Base-by-base conservation (phyloP, 2,113 vertebrate genomes). In the Podilymbus podiceps region DNA sequence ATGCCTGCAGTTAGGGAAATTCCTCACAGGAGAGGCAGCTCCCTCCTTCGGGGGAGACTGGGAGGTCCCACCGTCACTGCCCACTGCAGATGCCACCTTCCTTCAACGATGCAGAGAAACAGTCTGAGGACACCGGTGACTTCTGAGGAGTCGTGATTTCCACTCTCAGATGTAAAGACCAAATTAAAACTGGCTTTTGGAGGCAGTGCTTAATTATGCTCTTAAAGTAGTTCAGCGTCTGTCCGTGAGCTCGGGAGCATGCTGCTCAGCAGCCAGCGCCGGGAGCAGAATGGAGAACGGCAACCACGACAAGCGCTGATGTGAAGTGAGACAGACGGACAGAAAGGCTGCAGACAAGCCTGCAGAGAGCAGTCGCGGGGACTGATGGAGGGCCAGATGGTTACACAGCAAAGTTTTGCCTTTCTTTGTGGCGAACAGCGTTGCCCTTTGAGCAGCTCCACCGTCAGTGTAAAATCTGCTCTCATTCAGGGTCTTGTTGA, bases 331-430 rank as follows among this genome's bases (percentile, higher is more conserved):
- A 62, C 75, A 93, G 83, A 77, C 0, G 0, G 59, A 78, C 69
- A 72, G 55, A 64, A 58, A 83, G 49, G 72, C 69, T 92, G 60
- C 7, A 50, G 75, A 55, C 40, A 60, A 85, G 27, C 47, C 49
- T 71, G 53, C 1, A 5, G 60, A 88, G 53, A 79, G 56, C 0
- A 0, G 25, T 38, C 46, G 15, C 4, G 1, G 53, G 40, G 42
- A 83, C 85, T 49, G 66, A 82, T 8, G 53, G 38, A 73, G 74
- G 1, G 4, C 30, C 91, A 95, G 76, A 60, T 52, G 91, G 80
- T 44, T 67, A 64, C 24, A 2, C 49, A 64, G 81, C 49, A 33
- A 88, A 95, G 49, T 55, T 93, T 58, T 69, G 42, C 53, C 50
- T 56, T 64, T 74, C 76, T 62, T 72, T 3, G 1, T 22, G 42